Base-by-base conservation (phyloP, 2,797 vertebrate genomes). In the Gymnopithys bicolor region DNA sequence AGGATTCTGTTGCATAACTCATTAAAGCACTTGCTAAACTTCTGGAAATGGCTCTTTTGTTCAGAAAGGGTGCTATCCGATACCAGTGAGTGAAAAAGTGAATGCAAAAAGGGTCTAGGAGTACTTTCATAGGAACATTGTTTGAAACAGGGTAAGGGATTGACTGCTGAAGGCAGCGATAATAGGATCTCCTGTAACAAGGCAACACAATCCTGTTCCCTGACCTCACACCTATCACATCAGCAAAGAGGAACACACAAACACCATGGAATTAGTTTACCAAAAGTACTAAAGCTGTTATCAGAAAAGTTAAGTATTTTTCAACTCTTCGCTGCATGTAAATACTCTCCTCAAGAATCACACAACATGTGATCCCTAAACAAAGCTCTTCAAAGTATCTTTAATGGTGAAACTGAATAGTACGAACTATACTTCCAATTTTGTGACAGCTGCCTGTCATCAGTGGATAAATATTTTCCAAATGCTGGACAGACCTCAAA, bases 1-100 rank as follows among this genome's bases (percentile, higher is more conserved):
- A 91, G 91, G 92, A 93, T 97, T 95, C 80, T 93, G 78, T 97
- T 96, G 95, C 96, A 95, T 39, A 79, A 66, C 94, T 79, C 92
- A 93, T 78, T 90, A 96, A 93, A 93, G 87, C 83, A 74, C 77
- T 95, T 87, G 68, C 84, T 96, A 84, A 91, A 93, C 93, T 95
- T 93, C 69, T 95, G 60, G 92, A 97, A 96, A 96, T 84, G 75
- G 90, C 89, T 79, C 93, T 94, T 96, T 96, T 96, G 85, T 95
- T 95, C 80, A 93, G 68, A 81, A 85, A 24, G 83, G 76, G 69
- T 91, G 96, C 94, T 91, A 96, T 30, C 91, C 83, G 89, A 96
- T 90, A 96, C 92, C 85, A 93, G 80, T 3, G 19, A 93, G 69
- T 49, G 90, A 84, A 60, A 82, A 87, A 88, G 66, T 73, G 78